These are phyloP conservation scores for Neosilurus mollespiculum DNA, from an alignment of 2,797 vertebrate genomes.

Conservation along the genomic window DNA sequence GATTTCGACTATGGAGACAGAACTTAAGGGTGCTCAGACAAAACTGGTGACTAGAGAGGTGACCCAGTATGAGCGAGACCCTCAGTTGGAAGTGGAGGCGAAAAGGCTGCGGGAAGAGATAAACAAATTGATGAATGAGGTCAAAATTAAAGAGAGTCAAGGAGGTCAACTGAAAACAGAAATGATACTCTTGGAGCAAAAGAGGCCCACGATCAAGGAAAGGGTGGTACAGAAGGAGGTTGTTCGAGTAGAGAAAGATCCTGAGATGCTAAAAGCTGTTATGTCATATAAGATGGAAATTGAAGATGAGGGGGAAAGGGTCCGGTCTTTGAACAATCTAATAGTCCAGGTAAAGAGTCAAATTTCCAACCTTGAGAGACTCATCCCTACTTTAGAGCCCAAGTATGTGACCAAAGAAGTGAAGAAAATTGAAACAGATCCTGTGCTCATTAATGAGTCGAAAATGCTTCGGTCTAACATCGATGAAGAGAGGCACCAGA, in stretches of 20 bases:
- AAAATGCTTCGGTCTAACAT: slow-evolving; percentile 72
- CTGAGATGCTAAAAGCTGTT: slow-evolving; percentile 82
- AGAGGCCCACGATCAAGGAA: slow-evolving; percentile 81
- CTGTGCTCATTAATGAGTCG: slow-evolving; percentile 78
- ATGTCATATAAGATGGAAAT: slow-evolving; percentile 77
- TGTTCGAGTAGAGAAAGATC: slow-evolving; percentile 86
- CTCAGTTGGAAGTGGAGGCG: slow-evolving; percentile 83
- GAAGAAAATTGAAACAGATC: slow-evolving; percentile 88
- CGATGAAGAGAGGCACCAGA: slow-evolving; percentile 76
- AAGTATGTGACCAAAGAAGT: slow-evolving; percentile 92
- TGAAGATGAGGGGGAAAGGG: slow-evolving; percentile 76
- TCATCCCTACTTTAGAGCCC: slow-evolving; percentile 83
- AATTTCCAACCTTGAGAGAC: slow-evolving; percentile 82
- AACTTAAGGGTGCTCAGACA: slow-evolving; percentile 70
- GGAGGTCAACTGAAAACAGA: slow-evolving; percentile 81
- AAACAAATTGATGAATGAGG: slow-evolving; percentile 70
- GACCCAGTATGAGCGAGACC: slow-evolving; percentile 90
- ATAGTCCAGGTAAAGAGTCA: slow-evolving; percentile 78
- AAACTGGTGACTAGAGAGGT: slow-evolving; percentile 93
- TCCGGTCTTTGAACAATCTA: slow-evolving; percentile 73
- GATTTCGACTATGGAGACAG: slow-evolving; percentile 73
- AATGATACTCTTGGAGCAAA: slow-evolving; percentile 81
- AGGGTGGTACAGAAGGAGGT: slow-evolving; percentile 90
- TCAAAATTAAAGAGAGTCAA: slow-evolving; percentile 65
- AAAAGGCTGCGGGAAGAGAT: slow-evolving; percentile 78